phyloP scores from a whole-genome alignment of 2,113 vertebrate genomes.

The Rhabdornis inornatus region DNA sequence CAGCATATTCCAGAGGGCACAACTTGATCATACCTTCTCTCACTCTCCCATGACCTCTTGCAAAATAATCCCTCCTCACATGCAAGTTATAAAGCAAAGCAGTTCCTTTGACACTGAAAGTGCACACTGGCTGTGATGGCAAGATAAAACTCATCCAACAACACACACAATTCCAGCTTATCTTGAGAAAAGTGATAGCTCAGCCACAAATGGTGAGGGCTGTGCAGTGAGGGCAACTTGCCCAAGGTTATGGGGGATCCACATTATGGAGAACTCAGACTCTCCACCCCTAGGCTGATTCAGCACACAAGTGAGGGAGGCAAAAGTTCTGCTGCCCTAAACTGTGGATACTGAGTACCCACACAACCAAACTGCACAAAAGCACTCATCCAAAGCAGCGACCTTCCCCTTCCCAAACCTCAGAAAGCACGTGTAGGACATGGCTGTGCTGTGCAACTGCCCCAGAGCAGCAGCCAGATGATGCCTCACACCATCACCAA shows the following conservation, averaged over 20 bases:
- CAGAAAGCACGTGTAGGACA: not conserved
- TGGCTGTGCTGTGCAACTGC: not conserved
- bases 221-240: not conserved
- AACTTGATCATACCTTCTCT: slow-evolving; percentile 3
- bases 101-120: slow-evolving; percentile 32
- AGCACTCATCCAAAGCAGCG: not conserved
- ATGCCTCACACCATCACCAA: not conserved
- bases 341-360: not conserved
- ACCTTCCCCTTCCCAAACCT: not conserved
- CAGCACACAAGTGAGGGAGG: not conserved
- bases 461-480: not conserved
- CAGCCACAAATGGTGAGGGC: slow-evolving; percentile 25
- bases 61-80: slow-evolving; percentile 47
- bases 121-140: not conserved
- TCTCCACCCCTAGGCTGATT: not conserved
- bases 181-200: slow-evolving; percentile 65
- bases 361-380: not conserved
- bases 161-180: slow-evolving; percentile 56
- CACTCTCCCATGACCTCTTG: slow-evolving; percentile 67
- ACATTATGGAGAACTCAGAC: not conserved
- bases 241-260: not conserved
- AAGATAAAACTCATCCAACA: slow-evolving; percentile 67
- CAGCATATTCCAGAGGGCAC: slow-evolving; percentile 18
- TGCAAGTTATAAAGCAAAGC: slow-evolving; percentile 42
- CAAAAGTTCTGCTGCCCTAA: not conserved